These are phyloP conservation scores for Microplitis demolitor DNA, from an alignment of 1,140 invertebrate species.

Conservation along the genomic window DNA sequence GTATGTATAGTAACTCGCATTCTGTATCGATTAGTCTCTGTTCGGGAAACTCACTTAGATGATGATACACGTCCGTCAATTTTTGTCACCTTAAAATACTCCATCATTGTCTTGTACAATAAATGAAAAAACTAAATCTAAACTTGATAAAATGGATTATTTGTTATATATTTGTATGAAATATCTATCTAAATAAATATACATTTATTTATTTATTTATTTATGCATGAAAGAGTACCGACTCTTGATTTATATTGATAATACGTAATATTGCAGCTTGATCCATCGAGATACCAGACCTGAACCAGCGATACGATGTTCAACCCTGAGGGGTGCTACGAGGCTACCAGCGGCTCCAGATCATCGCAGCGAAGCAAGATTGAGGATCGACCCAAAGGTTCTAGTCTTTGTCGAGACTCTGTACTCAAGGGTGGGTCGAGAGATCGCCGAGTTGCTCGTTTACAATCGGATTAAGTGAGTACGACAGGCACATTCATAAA, in stretches of 20 bases:
- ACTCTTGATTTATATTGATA: conserved; percentile 7
- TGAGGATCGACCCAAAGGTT: conserved; percentile 89
- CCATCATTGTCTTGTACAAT: conserved; percentile 24
- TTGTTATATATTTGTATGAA: background rate
- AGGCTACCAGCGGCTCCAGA: conserved; percentile 68
- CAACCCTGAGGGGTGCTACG: conserved; percentile 69
- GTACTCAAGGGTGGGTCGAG: conserved; percentile 87
- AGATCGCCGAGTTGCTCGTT: conserved; percentile 91
- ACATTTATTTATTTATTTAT: background rate
- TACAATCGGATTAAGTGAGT: conserved; percentile 92
- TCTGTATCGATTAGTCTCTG: conserved; percentile 32
- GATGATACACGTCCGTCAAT: conserved; percentile 30
- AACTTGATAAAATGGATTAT: background rate
- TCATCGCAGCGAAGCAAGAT: conserved; percentile 80
- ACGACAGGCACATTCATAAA: conserved; percentile 4
- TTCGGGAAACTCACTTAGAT: conserved; percentile 3
- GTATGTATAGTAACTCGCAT: background rate
- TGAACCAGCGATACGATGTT: conserved; percentile 79
- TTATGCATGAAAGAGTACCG: background rate
- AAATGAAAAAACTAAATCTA: background rate
- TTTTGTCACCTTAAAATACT: conserved; percentile 18
- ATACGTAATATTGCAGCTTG: conserved; percentile 63
- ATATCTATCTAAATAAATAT: background rate
- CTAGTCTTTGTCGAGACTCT: conserved; percentile 94
- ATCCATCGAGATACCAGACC: conserved; percentile 78